Conservation (phyloP, 2,797 vertebrate genomes). For the Lepus townsendii region DNA sequence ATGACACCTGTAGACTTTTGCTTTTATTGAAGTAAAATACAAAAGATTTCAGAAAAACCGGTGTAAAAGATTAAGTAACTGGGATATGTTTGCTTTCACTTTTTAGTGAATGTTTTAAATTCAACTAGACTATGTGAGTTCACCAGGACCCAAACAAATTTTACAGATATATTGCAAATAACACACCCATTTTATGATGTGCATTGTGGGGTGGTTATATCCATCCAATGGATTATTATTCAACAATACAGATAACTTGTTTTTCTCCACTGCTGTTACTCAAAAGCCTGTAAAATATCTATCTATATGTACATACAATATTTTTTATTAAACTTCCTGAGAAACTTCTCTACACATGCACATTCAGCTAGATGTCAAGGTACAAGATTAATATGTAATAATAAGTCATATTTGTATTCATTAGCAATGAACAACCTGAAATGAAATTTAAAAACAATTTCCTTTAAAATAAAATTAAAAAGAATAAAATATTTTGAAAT, state of each 20-base stretch:
- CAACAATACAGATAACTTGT: conserved; percentile 13
- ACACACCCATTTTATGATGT: background rate
- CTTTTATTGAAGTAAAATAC: conserved; percentile 61
- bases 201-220: background rate
- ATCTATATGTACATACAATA: background rate
- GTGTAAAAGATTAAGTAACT: conserved; percentile 21
- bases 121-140: conserved; percentile 27
- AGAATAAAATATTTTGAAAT: background rate
- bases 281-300: background rate
- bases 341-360: background rate
- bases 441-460: conserved; percentile 47
- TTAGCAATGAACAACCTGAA: conserved; percentile 20
- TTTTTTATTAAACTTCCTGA: conserved; percentile 45
- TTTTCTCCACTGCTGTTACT: conserved; percentile 2
- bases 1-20: conserved; percentile 6
- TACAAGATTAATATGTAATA: conserved; percentile 40
- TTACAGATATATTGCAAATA: conserved; percentile 31
- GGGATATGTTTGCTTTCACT: conserved; percentile 28
- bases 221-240: background rate
- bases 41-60: conserved; percentile 52
- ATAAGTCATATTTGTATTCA: background rate
- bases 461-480: conserved; percentile 5
- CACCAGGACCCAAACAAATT: conserved; percentile 10
- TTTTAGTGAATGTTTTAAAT: conserved; percentile 13
- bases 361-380: conserved; percentile 16